phyloP scores from a whole-genome alignment of 1,140 invertebrate genomes.

The Scaptomyza pallida region DNA sequence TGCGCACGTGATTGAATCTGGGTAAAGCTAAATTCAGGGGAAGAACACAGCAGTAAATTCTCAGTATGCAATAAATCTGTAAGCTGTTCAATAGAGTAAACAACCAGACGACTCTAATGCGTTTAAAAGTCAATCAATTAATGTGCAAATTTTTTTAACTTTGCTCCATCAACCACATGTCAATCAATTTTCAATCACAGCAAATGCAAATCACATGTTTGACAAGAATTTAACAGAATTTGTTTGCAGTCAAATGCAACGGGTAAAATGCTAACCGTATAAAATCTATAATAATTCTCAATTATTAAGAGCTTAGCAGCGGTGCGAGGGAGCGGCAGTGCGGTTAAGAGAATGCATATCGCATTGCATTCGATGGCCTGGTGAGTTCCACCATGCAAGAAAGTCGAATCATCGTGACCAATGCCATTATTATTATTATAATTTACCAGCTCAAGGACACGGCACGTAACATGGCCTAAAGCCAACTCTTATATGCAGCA shows the following conservation, averaged over 20 bases:
- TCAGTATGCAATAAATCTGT: neutral
- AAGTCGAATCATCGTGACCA: conserved; percentile 52
- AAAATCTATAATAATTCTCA: conserved; percentile 7
- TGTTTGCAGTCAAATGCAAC: neutral
- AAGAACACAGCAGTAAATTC: neutral
- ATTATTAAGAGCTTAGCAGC: conserved; percentile 24
- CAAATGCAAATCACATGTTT: conserved; percentile 32
- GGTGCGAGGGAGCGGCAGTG: too few species aligned
- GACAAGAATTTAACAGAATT: conserved; percentile 20
- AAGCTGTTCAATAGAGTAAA: neutral
- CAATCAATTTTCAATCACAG: conserved; percentile 9
- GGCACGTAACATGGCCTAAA: conserved; percentile 54
- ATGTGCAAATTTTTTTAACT: conserved; percentile 1
- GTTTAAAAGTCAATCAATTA: conserved; percentile 1
- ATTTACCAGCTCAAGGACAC: conserved; percentile 57
- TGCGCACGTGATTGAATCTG: too few species aligned
- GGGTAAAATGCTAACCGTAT: conserved; percentile 12
- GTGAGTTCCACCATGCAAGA: conserved; percentile 7
- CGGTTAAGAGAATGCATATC: neutral
- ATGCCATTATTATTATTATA: conserved; percentile 40
- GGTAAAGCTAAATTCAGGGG: neutral
- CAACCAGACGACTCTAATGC: neutral
- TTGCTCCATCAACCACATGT: conserved; percentile 1
- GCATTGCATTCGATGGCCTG: conserved; percentile 25
- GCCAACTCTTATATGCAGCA: conserved; percentile 7